Conservation (phyloP, 1,140 invertebrate genomes). For the Diachasmimorpha longicaudata region DNA sequence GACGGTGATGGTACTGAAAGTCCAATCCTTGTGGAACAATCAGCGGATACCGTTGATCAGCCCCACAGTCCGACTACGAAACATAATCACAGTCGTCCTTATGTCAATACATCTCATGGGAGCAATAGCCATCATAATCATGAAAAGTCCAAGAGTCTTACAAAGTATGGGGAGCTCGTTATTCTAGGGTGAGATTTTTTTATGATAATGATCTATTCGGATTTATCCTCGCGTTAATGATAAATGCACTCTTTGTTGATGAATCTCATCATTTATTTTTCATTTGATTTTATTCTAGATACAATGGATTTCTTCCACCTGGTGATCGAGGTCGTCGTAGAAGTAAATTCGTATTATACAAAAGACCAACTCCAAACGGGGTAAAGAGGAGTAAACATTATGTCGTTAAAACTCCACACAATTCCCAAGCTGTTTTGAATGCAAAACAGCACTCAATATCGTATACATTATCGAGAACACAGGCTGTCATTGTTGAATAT, state of each 20-base stretch:
- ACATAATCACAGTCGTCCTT: slow-evolving; percentile 53
- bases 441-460: slow-evolving; percentile 93
- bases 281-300: slow-evolving; percentile 60
- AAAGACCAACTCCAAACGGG: slow-evolving; percentile 85
- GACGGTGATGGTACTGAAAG: slow-evolving; percentile 61
- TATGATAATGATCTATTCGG: no score
- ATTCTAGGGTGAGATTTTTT: slow-evolving; percentile 82
- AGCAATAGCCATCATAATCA: slow-evolving; percentile 49
- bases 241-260: background rate
- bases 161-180: slow-evolving; percentile 92
- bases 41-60: slow-evolving; percentile 55
- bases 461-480: slow-evolving; percentile 93
- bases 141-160: slow-evolving; percentile 74
- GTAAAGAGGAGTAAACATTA: slow-evolving; percentile 95
- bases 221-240: no score
- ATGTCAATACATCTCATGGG: slow-evolving; percentile 49
- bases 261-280: background rate
- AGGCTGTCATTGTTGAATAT: slow-evolving; percentile 98
- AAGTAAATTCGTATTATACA: slow-evolving; percentile 92
- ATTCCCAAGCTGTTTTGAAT: slow-evolving; percentile 90
- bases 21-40: slow-evolving; percentile 60
- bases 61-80: slow-evolving; percentile 57
- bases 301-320: slow-evolving; percentile 92
- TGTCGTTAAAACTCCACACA: slow-evolving; percentile 89
- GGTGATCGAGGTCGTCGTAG: slow-evolving; percentile 90